Conservation (phyloP, 1,140 invertebrate genomes). For the Drosophila subobscura region DNA sequence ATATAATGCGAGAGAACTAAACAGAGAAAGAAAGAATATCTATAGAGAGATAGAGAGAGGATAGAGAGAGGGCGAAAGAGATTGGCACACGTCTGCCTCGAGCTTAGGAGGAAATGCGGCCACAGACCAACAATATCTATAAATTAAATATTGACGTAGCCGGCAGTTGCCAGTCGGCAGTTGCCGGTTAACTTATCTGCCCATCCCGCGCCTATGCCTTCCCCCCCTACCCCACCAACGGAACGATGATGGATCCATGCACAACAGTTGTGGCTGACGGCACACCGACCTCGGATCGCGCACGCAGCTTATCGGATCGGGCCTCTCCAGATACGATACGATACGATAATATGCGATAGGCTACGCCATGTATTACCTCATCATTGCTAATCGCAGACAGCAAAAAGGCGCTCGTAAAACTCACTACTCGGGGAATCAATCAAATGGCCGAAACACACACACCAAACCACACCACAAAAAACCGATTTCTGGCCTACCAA, state of each 20-base stretch:
- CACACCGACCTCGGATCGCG: slow-evolving; percentile 1
- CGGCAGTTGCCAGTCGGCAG: neutral
- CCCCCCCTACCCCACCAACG: no score
- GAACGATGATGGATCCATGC: no score
- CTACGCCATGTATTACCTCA: slow-evolving; percentile 39
- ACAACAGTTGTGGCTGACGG: neutral
- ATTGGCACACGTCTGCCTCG: no score
- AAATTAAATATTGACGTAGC: slow-evolving; percentile 64
- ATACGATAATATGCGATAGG: no score
- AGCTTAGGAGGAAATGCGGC: slow-evolving; percentile 1
- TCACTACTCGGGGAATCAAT: slow-evolving; percentile 34
- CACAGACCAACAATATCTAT: slow-evolving; percentile 40
- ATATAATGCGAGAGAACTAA: no score
- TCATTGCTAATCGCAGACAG: slow-evolving; percentile 26
- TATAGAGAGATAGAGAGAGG: no score
- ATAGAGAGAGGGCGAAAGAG: no score
- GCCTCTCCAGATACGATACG: slow-evolving; percentile 23
- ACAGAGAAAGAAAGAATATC: no score
- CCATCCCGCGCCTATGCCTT: neutral
- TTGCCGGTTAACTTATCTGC: no score
- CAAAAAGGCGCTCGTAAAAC: slow-evolving; percentile 22
- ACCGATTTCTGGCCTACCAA: slow-evolving; percentile 27
- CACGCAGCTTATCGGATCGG: slow-evolving; percentile 37
- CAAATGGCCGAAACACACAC: slow-evolving; percentile 28
- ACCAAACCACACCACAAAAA: no score